These are phyloP conservation scores for Arvicola amphibius DNA, from an alignment of 2,797 vertebrate species.

Conservation along the genomic window DNA sequence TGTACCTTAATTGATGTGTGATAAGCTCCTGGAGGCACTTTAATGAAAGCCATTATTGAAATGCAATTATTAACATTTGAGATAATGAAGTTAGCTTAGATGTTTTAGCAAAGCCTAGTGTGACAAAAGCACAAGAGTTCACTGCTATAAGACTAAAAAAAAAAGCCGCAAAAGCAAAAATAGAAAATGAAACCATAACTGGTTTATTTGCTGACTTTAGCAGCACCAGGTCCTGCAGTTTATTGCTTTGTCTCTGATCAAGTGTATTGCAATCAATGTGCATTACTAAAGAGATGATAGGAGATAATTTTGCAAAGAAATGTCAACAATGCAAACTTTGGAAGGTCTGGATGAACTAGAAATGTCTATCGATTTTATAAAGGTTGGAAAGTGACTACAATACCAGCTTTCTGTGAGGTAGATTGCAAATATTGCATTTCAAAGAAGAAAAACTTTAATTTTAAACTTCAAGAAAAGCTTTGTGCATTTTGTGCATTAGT, in stretches of 20 bases:
- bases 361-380: constrained; percentile 84
- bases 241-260: constrained; percentile 85
- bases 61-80: constrained; percentile 78
- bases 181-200: constrained; percentile 80
- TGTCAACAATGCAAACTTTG: constrained; percentile 85
- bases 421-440: constrained; percentile 74
- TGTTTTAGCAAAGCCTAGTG: constrained; percentile 61
- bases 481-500: constrained; percentile 58
- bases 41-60: constrained; percentile 82
- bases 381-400: constrained; percentile 81
- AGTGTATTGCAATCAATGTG: constrained; percentile 83
- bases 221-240: constrained; percentile 75
- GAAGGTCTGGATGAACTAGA: constrained; percentile 78
- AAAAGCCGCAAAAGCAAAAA: constrained; percentile 74
- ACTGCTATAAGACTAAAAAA: constrained; percentile 60
- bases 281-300: constrained; percentile 83
- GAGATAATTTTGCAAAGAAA: constrained; percentile 84
- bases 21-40: constrained; percentile 75
- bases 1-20: constrained; percentile 81
- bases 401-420: constrained; percentile 74
- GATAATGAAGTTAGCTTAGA: constrained; percentile 77
- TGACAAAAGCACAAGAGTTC: constrained; percentile 72
- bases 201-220: constrained; percentile 83
- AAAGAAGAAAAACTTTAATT: constrained; percentile 74
- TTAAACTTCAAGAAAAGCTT: constrained; percentile 69